Conservation (phyloP, 2,797 vertebrate species). For the Peromyscus eremicus region DNA sequence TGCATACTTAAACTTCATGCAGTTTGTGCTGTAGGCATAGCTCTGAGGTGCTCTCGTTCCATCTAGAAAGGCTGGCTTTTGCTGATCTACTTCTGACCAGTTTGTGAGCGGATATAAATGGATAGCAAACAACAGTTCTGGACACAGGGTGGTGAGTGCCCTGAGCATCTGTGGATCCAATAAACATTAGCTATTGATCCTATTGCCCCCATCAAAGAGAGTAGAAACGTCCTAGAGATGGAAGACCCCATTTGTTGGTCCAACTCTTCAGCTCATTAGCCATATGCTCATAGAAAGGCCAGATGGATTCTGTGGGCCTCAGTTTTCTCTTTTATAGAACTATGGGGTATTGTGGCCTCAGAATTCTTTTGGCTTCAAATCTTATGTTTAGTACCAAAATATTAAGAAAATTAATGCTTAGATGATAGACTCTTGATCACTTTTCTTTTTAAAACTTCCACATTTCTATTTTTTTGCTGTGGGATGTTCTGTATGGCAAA, state of each 20-base stretch:
- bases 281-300: neutral
- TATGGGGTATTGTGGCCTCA: neutral
- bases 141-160: neutral
- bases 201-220: neutral
- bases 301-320: neutral
- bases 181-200: neutral
- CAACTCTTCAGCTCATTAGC: neutral
- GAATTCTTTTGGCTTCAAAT: neutral
- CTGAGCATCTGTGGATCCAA: neutral
- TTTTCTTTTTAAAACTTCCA: neutral
- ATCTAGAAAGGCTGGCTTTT: slow-evolving; percentile 46
- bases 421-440: neutral
- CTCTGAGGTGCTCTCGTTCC: neutral
- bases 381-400: slow-evolving; percentile 45
- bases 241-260: neutral
- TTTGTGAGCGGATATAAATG: slow-evolving; percentile 54
- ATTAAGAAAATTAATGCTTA: slow-evolving; percentile 33
- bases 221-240: neutral
- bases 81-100: neutral
- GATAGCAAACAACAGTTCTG: slow-evolving; percentile 33
- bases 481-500: too few relatives aligned
- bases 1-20: slow-evolving; percentile 58
- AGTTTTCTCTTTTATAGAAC: slow-evolving; percentile 37
- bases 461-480: slow-evolving; percentile 34
- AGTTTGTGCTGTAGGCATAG: neutral